Evolutionary conservation across 2,888 invertebrate species (phyloP).

Genomic region (Graphium colonna): DNA sequence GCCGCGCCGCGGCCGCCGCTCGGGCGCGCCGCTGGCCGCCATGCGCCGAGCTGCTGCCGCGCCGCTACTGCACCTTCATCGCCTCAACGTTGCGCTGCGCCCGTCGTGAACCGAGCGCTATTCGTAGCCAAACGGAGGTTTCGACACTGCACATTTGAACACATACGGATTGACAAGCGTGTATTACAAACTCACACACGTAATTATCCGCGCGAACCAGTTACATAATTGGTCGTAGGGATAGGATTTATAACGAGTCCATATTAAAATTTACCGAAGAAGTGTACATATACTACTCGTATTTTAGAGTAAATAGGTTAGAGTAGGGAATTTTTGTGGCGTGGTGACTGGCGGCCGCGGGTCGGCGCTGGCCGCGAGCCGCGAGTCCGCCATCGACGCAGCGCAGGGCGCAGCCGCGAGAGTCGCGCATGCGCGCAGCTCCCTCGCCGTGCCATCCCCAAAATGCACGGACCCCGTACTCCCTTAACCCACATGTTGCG

Average conservation of each 20-base stretch:
- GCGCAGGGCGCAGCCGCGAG: slow-evolving; percentile 7
- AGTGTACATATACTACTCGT: background rate
- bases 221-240: slow-evolving; percentile 10
- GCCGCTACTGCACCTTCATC: slow-evolving; percentile 27
- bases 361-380: slow-evolving; percentile 19
- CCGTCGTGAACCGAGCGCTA: background rate
- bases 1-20: slow-evolving; percentile 89
- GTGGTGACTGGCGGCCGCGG: slow-evolving; percentile 13
- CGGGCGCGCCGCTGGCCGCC: slow-evolving; percentile 48
- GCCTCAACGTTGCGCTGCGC: slow-evolving; percentile 12
- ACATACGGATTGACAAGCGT: slow-evolving; percentile 12
- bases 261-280: background rate
- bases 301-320: background rate
- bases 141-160: slow-evolving; percentile 19
- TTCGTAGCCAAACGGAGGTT: background rate
- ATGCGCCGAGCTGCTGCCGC: slow-evolving; percentile 35
- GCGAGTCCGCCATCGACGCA: slow-evolving; percentile 23
- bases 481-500: slow-evolving; percentile 19
- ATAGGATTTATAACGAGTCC: background rate
- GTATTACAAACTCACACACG: slow-evolving; percentile 7
- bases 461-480: slow-evolving; percentile 23
- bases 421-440: slow-evolving; percentile 12
- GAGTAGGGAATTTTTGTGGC: background rate
- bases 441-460: background rate
- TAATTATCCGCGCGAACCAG: background rate